Percentiles rank a stretch among this genome's conserved stretches.
These are phyloP conservation scores for Drosophila aff. DNA, from an alignment of 1,140 invertebrate genomes.

Conservation along the genomic window DNA sequence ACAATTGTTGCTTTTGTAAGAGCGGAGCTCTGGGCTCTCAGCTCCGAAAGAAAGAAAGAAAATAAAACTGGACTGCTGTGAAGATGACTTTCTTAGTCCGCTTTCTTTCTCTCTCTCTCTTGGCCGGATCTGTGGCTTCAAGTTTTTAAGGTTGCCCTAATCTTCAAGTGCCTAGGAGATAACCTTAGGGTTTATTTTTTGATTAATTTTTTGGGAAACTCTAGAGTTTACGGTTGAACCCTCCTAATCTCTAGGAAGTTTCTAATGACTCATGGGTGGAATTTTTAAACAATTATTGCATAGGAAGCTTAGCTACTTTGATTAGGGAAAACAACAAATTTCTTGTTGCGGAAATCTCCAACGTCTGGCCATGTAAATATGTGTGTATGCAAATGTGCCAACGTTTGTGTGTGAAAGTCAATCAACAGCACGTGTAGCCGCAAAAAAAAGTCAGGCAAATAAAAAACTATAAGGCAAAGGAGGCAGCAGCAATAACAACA, in stretches of 20 bases:
- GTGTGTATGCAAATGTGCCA: conserved; percentile 47
- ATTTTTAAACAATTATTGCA: conserved; percentile 10
- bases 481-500: conserved; percentile 29
- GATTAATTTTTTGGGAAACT: conserved; percentile 1
- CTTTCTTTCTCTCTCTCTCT: conserved; percentile 30
- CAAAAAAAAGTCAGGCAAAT: conserved; percentile 1
- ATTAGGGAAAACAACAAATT: conserved; percentile 23
- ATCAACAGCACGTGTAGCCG: conserved; percentile 81
- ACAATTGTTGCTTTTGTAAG: conserved; percentile 82
- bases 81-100: conserved; percentile 29
- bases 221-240: conserved; percentile 4
- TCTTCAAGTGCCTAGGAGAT: conserved; percentile 8
- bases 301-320: neutral
- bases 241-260: neutral
- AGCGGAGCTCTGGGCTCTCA: neutral
- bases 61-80: conserved; percentile 43
- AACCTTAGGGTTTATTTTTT: neutral
- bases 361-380: conserved; percentile 13
- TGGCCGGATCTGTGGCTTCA: conserved; percentile 4
- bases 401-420: conserved; percentile 75
- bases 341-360: conserved; percentile 20
- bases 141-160: neutral
- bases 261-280: conserved; percentile 7
- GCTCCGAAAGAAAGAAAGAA: conserved; percentile 26
- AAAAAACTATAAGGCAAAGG: conserved; percentile 19